Evolutionary conservation across 2,888 invertebrate species (phyloP), one percentile per base, ranked within the genome.

Genomic region (Eupithecia pulchellata): DNA sequence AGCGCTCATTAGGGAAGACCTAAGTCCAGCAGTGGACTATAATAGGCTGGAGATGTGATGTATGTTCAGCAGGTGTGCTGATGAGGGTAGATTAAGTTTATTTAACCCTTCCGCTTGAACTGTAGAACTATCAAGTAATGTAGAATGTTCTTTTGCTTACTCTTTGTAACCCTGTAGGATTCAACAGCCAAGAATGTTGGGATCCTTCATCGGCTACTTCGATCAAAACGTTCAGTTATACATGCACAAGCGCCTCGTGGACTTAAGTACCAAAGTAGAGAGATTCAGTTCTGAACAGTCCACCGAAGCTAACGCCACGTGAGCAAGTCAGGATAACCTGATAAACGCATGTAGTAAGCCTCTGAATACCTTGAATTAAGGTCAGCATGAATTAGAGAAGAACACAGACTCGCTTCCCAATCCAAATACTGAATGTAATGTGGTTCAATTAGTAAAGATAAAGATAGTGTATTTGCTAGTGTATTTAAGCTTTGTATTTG

Each of bases 171-270:
- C 9, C 55, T 64, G 25, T 64, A 96, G 96, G 92, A 94, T 96
- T 84, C 94, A 95, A 79, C 96, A 96, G 86, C 96, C 96, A 14
- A 91, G 95, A 74, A 94, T 96, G 89, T 87, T 96, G 85, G 96
- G 96, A 73, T 89, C 89, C 70, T 92, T 96, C 84, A 90, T 96
- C 81, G 87, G 90, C 68, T 95, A 95, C 91, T 96, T 95, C 84
- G 79, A 82, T 17, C 86, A 85, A 67, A 64, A 72, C 0, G 78
- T 81, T 14, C 82, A 83, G 20, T 8, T 67, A 17, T 66, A 73
- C 9, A 79, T 89, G 81, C 84, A 83, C 69, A 55, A 75, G 1
- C 83, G 83, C 2, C 79, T 91, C 55, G 66, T 78, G 60, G 71
- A 74, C 4, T 80, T 90, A 6, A 80, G 78, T 17, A 75, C 84